Evolutionary conservation across 2,888 invertebrate genomes (phyloP).

Genomic region (Bombyx huttoni): DNA sequence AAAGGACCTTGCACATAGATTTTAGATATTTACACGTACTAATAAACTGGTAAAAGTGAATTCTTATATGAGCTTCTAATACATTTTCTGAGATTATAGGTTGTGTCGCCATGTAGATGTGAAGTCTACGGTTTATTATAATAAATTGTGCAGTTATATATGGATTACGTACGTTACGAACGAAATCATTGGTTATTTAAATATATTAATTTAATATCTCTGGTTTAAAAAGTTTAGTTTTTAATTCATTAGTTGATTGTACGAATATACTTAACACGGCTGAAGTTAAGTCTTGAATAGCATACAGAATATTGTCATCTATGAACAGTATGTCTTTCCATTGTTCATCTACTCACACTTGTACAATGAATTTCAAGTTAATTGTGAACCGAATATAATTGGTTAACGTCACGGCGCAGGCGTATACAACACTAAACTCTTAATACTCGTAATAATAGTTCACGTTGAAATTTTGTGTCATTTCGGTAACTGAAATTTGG

Average conservation of each 20-base stretch:
- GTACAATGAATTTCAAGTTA: neutral
- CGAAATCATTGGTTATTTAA: too few species aligned
- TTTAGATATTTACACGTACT: too few species aligned
- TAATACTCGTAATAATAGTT: neutral
- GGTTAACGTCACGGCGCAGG: neutral
- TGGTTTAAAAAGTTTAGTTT: too few species aligned
- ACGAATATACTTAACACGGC: neutral
- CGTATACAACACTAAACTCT: neutral
- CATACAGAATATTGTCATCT: neutral
- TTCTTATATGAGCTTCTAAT: too few species aligned
- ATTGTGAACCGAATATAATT: neutral
- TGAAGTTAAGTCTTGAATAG: neutral
- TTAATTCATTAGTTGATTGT: too few species aligned
- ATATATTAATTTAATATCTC: too few species aligned
- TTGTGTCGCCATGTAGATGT: too few species aligned
- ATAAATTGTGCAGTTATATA: too few species aligned
- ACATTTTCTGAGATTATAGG: too few species aligned
- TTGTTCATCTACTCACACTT: neutral
- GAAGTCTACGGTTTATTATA: too few species aligned
- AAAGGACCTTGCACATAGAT: neutral
- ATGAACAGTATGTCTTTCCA: neutral
- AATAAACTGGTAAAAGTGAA: too few species aligned
- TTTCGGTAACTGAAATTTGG: neutral
- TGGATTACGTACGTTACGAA: too few species aligned
- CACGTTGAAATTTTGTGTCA: neutral